phyloP scores from a whole-genome alignment of 2,888 invertebrate genomes.

The Rhyacophila evoluta region DNA sequence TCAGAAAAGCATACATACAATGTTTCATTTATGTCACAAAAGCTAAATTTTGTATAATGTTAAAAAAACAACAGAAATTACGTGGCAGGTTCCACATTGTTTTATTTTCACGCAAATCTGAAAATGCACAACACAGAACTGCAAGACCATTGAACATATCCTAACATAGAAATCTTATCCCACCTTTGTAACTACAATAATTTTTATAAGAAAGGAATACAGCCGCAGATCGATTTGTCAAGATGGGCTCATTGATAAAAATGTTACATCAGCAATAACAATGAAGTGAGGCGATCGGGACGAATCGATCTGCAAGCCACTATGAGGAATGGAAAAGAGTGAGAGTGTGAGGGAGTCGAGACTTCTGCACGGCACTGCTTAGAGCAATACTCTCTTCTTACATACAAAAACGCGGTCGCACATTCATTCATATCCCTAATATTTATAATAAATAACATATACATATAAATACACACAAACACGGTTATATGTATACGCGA shows the following conservation, averaged over 20 bases:
- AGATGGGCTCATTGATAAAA: background rate
- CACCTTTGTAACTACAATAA: conserved; percentile 42
- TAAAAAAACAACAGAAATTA: conserved; percentile 22
- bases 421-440: conserved; percentile 47
- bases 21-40: conserved; percentile 37
- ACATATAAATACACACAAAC: conserved; percentile 39
- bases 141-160: conserved; percentile 47
- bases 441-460: conserved; percentile 52
- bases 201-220: conserved; percentile 53
- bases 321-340: conserved; percentile 53
- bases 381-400: conserved; percentile 36
- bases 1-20: conserved; percentile 41
- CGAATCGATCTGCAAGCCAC: conserved; percentile 9
- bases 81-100: conserved; percentile 20
- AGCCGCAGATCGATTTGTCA: conserved; percentile 20
- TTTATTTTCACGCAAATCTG: conserved; percentile 30
- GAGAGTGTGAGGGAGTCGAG: conserved; percentile 53
- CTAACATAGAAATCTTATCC: conserved; percentile 48
- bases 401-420: conserved; percentile 25
- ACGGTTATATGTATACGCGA: conserved; percentile 37
- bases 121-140: conserved; percentile 51
- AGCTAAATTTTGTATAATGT: conserved; percentile 33
- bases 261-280: too few species aligned
- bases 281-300: background rate
- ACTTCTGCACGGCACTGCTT: conserved; percentile 53